These are phyloP conservation scores for Camponotus fellah DNA, from an alignment of 2,888 invertebrate species.

Conservation along the genomic window DNA sequence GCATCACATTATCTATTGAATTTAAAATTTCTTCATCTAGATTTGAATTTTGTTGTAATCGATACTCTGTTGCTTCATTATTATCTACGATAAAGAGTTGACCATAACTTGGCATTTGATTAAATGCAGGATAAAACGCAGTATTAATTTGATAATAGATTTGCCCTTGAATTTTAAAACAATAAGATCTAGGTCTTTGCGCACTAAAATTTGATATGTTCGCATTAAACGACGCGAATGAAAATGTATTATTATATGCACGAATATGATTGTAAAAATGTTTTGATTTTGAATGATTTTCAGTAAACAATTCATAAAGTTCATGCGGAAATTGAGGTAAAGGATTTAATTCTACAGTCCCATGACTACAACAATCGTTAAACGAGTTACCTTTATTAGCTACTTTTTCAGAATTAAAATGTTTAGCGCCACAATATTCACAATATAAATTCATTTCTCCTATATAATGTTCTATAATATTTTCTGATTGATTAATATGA, in stretches of 20 bases:
- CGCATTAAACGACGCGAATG: constrained; percentile 13
- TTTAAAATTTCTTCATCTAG: too few relatives aligned
- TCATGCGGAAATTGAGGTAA: background rate
- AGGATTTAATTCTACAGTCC: background rate
- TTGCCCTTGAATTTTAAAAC: background rate
- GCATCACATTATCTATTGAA: too few relatives aligned
- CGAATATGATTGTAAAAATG: constrained; percentile 13
- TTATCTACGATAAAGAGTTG: background rate
- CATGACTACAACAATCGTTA: constrained; percentile 1
- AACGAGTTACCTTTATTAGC: background rate
- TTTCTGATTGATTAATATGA: too few relatives aligned
- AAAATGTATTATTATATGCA: background rate
- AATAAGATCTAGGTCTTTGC: background rate
- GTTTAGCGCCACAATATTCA: background rate
- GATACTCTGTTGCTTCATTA: background rate
- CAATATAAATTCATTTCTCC: constrained; percentile 4
- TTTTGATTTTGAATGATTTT: background rate
- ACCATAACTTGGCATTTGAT: constrained; percentile 10
- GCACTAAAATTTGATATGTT: background rate
- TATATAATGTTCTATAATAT: too few relatives aligned
- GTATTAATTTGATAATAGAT: background rate
- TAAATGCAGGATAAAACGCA: background rate
- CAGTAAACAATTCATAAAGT: background rate
- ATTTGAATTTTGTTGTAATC: too few relatives aligned
- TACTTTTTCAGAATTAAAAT: constrained; percentile 24